A percentile compares a stretch with the other conserved stretches of the same genome.
Evolutionary conservation across 2,113 vertebrate genomes (phyloP).

Genomic region (Cyanocitta stelleri): DNA sequence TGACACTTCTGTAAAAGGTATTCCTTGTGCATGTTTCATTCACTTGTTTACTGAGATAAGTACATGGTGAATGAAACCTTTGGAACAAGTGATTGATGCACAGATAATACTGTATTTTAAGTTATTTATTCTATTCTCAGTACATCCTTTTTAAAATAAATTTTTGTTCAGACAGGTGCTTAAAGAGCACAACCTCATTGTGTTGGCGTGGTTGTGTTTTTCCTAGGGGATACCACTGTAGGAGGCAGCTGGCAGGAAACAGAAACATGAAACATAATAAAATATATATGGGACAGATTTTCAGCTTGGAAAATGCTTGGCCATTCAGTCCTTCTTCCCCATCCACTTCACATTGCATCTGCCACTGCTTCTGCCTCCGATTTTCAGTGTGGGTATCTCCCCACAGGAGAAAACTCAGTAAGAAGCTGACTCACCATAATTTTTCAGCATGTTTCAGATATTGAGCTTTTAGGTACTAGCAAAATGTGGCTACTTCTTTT

Average conservation of each 20-base stretch:
- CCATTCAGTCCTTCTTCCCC: neutral
- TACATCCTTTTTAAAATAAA: neutral
- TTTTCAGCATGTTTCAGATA: neutral
- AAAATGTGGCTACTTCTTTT: neutral
- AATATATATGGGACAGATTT: neutral
- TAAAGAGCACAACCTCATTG: neutral
- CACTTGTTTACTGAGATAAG: neutral
- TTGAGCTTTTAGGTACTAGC: neutral
- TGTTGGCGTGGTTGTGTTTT: neutral
- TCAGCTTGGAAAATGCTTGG: neutral
- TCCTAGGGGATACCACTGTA: neutral
- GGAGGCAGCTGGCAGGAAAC: neutral
- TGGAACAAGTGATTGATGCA: neutral
- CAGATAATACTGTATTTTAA: neutral
- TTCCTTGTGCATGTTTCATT: neutral
- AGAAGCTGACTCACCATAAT: neutral
- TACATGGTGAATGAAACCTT: neutral
- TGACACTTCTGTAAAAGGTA: neutral
- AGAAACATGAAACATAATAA: neutral
- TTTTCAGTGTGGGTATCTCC: neutral
- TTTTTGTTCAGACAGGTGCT: neutral
- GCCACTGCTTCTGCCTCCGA: neutral
- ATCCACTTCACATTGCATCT: neutral
- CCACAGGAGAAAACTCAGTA: neutral
- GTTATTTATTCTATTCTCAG: neutral